These are phyloP conservation scores for Semibalanus balanoides DNA, from an alignment of 1,140 invertebrate genomes.

Conservation along the genomic window DNA sequence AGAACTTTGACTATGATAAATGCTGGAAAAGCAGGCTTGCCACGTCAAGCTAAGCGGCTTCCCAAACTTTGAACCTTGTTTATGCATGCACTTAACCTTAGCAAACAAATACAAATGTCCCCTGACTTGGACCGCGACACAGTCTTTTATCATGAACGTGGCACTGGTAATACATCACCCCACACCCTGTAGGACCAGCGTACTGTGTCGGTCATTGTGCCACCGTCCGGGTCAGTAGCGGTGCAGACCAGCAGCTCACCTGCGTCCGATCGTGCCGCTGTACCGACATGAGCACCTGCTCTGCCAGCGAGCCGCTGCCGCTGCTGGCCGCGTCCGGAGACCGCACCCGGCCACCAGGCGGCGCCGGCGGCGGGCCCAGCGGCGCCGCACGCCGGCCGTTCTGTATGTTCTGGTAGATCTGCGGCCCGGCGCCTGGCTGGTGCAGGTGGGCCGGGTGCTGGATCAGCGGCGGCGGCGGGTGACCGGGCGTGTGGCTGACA, in stretches of 20 bases:
- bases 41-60: too few species aligned
- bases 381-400: conserved; percentile 23
- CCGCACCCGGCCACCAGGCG: conserved; percentile 17
- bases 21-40: too few species aligned
- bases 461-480: conserved; percentile 13
- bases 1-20: too few species aligned
- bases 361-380: conserved; percentile 22
- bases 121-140: too few species aligned
- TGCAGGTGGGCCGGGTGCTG: conserved; percentile 8
- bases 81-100: too few species aligned
- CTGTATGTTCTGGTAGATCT: conserved; percentile 20
- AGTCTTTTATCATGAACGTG: too few species aligned
- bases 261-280: conserved; percentile 12
- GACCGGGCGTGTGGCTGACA: conserved; percentile 26
- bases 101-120: too few species aligned
- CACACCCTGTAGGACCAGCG: too few species aligned
- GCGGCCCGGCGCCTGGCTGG: conserved; percentile 9
- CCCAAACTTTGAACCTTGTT: too few species aligned
- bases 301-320: conserved; percentile 3
- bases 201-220: too few species aligned
- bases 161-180: too few species aligned
- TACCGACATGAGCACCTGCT: conserved; percentile 8
- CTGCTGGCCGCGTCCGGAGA: conserved; percentile 17
- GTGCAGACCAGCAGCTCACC: conserved; percentile 9
- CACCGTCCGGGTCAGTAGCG: too few species aligned